Percentiles rank a stretch among this genome's conserved stretches.
Evolutionary conservation across 64 coral and sea anemone genomes (phyloP).

Genomic region (Montipora sp.): DNA sequence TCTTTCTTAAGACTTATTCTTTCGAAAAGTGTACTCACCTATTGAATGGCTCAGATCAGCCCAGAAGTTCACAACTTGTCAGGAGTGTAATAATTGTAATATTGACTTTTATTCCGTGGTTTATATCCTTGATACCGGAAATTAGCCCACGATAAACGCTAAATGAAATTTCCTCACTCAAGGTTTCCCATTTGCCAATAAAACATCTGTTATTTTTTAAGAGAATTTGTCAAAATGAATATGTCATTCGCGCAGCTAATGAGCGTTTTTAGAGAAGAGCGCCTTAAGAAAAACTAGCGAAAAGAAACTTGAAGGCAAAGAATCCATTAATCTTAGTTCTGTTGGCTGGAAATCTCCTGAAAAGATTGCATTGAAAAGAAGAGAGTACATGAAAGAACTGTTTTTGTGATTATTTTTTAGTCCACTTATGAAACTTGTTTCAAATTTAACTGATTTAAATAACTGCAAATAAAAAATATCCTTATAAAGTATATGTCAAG

Average conservation of each 20-base stretch:
- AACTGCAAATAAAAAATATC: too few species aligned
- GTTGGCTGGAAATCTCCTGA: too few species aligned
- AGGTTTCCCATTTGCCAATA: neutral
- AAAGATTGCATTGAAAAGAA: too few species aligned
- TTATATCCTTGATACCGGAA: conserved; percentile 38
- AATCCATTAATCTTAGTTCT: too few species aligned
- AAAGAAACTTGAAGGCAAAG: too few species aligned
- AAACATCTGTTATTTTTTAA: conserved; percentile 18
- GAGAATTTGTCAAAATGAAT: conserved; percentile 24
- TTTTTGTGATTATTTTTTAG: too few species aligned
- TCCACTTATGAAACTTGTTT: too few species aligned
- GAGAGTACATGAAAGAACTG: too few species aligned
- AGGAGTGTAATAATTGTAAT: conserved; percentile 5
- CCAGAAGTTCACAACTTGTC: neutral
- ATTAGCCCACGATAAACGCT: conserved; percentile 15
- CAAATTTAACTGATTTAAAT: too few species aligned
- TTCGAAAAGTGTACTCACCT: conserved; percentile 22
- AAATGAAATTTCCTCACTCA: conserved; percentile 28
- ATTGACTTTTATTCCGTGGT: neutral
- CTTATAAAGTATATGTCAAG: neutral
- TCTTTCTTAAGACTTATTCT: too few species aligned
- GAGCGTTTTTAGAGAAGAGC: neutral
- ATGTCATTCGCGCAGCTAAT: conserved; percentile 13
- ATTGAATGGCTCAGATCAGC: neutral
- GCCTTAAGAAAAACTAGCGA: neutral